phyloP scores from a whole-genome alignment of 1,140 invertebrate species.

The Lucilia sericata region DNA sequence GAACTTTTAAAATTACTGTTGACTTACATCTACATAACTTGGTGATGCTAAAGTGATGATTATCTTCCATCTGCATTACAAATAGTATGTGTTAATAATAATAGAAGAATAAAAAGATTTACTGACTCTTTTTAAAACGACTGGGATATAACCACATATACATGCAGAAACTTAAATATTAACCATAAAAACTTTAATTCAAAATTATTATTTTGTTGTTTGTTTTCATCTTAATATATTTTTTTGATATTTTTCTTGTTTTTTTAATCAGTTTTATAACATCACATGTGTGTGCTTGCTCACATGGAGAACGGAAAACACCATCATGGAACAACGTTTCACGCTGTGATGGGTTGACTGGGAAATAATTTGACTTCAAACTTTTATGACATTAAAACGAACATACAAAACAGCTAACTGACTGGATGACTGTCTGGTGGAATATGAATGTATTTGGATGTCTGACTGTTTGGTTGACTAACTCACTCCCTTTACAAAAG shows the following conservation, averaged over 20 bases:
- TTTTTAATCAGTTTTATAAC: not conserved
- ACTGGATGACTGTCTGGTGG: not conserved
- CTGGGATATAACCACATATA: not conserved
- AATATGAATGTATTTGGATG: not conserved
- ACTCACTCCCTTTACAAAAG: not conserved
- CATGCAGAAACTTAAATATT: not conserved
- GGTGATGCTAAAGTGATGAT: too few relatives aligned
- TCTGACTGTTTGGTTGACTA: not conserved
- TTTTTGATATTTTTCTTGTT: too few relatives aligned
- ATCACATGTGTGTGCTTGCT: not conserved
- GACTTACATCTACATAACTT: too few relatives aligned
- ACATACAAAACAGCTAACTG: not conserved
- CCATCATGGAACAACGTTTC: slow-evolving; percentile 15
- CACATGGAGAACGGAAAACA: slow-evolving; percentile 17
- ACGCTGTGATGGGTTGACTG: slow-evolving; percentile 36
- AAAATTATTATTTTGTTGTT: slow-evolving; percentile 21
- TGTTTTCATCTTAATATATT: not conserved
- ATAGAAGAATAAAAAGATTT: too few relatives aligned
- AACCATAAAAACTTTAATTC: slow-evolving; percentile 38
- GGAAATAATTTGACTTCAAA: slow-evolving; percentile 41
- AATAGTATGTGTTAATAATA: too few relatives aligned
- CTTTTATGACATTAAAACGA: slow-evolving; percentile 1
- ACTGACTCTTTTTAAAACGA: too few relatives aligned
- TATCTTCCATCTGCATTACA: too few relatives aligned
- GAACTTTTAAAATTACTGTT: too few relatives aligned